phyloP scores from a whole-genome alignment of 2,113 vertebrate genomes.

The Protomyctophum bolini region DNA sequence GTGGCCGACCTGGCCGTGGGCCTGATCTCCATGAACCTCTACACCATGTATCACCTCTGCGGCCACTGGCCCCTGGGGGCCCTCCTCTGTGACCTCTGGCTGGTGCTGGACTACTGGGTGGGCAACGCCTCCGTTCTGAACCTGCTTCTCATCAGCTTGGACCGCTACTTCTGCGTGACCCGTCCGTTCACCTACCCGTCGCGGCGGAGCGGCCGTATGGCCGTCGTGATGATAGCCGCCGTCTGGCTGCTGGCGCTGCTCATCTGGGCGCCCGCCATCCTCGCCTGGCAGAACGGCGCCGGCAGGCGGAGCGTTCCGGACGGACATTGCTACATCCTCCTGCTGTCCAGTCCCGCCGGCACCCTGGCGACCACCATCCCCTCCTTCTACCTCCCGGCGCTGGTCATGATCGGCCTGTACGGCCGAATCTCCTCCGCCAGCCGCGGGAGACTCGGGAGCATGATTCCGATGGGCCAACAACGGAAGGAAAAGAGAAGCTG shows the following conservation, averaged over 20 bases:
- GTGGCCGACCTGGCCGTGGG: slow-evolving; percentile 88
- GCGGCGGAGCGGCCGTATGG: slow-evolving; percentile 84
- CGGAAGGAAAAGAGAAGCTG: not conserved
- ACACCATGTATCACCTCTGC: slow-evolving; percentile 85
- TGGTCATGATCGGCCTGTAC: slow-evolving; percentile 91
- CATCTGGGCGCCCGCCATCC: slow-evolving; percentile 92
- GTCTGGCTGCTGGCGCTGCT: slow-evolving; percentile 91
- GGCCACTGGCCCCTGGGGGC: slow-evolving; percentile 91
- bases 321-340: slow-evolving; percentile 87
- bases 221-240: slow-evolving; percentile 84
- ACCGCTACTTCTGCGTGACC: slow-evolving; percentile 93
- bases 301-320: slow-evolving; percentile 81
- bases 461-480: slow-evolving; percentile 46
- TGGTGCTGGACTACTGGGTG: slow-evolving; percentile 89
- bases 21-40: slow-evolving; percentile 91
- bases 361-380: slow-evolving; percentile 89
- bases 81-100: slow-evolving; percentile 87
- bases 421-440: slow-evolving; percentile 89
- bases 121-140: slow-evolving; percentile 92
- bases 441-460: slow-evolving; percentile 77
- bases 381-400: slow-evolving; percentile 91
- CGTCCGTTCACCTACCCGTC: slow-evolving; percentile 89
- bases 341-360: slow-evolving; percentile 87
- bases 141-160: slow-evolving; percentile 92
- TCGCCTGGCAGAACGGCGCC: slow-evolving; percentile 89